These are phyloP conservation scores for Grus americana DNA, from an alignment of 2,113 vertebrate species.

Conservation along the genomic window DNA sequence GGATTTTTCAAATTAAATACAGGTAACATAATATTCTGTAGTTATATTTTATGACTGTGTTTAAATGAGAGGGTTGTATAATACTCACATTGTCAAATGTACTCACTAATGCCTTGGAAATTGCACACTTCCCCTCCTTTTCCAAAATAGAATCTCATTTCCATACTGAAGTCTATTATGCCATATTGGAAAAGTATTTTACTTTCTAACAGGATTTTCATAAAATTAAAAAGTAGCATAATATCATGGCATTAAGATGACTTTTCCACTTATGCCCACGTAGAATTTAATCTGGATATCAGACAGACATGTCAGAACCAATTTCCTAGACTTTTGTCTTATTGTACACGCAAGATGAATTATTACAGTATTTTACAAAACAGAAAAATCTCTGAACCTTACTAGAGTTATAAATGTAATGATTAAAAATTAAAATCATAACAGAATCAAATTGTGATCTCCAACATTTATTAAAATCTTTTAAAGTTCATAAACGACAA, in stretches of 20 bases:
- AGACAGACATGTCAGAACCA: constrained; percentile 56
- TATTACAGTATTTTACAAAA: constrained; percentile 64
- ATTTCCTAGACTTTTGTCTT: constrained; percentile 52
- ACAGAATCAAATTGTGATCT: constrained; percentile 80
- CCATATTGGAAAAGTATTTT: constrained; percentile 57
- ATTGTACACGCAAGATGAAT: constrained; percentile 57
- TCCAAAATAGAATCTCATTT: constrained; percentile 65
- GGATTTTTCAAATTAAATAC: constrained; percentile 71
- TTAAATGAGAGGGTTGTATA: constrained; percentile 72
- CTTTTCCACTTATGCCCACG: constrained; percentile 36
- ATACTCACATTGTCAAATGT: constrained; percentile 69
- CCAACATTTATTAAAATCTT: constrained; percentile 86
- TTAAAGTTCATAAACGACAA: constrained; percentile 83
- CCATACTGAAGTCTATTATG: constrained; percentile 71
- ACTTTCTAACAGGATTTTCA: constrained; percentile 49
- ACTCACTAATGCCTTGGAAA: constrained; percentile 67
- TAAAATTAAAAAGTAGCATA: constrained; percentile 57
- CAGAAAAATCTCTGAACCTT: constrained; percentile 41
- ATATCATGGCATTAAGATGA: constrained; percentile 55
- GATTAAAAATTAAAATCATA: constrained; percentile 75
- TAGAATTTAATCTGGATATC: constrained; percentile 44
- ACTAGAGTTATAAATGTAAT: constrained; percentile 46
- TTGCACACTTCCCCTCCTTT: constrained; percentile 58
- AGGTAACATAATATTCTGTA: constrained; percentile 68
- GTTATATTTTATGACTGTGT: constrained; percentile 66